Conservation (phyloP, 2,113 vertebrate species). For the Callopanchax toddi region DNA sequence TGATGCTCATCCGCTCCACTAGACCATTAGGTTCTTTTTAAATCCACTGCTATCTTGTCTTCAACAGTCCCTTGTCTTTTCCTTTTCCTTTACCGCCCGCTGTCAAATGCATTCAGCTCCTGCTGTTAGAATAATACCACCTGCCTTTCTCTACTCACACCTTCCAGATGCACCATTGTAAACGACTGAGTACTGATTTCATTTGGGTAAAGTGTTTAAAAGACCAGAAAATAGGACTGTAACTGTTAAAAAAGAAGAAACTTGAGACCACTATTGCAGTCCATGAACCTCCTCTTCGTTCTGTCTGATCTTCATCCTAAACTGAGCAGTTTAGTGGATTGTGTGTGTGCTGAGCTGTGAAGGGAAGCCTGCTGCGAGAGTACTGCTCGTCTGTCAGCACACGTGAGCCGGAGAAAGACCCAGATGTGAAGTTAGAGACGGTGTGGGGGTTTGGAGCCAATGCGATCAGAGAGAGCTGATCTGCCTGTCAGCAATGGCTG, state of each 20-base stretch:
- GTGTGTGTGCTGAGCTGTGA: slow-evolving; percentile 40
- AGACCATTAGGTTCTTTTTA: slow-evolving; percentile 55
- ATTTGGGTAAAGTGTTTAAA: neutral
- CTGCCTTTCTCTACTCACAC: slow-evolving; percentile 28
- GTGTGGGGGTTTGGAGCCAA: slow-evolving; percentile 55
- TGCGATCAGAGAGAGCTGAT: slow-evolving; percentile 72
- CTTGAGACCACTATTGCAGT: slow-evolving; percentile 41
- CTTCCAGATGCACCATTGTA: slow-evolving; percentile 11
- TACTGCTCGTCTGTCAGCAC: slow-evolving; percentile 73
- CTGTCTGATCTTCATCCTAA: slow-evolving; percentile 37
- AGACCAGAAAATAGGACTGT: neutral
- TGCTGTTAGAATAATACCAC: slow-evolving; percentile 42
- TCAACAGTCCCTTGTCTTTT: slow-evolving; percentile 28
- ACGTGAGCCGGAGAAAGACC: slow-evolving; percentile 75
- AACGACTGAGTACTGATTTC: neutral
- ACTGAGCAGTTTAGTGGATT: slow-evolving; percentile 1
- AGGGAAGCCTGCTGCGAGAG: slow-evolving; percentile 66
- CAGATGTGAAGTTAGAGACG: slow-evolving; percentile 73
- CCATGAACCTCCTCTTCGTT: slow-evolving; percentile 8
- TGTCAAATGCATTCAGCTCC: slow-evolving; percentile 48
- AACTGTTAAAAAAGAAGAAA: slow-evolving; percentile 22
- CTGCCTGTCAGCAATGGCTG: slow-evolving; percentile 67
- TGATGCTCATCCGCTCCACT: slow-evolving; percentile 52
- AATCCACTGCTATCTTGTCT: slow-evolving; percentile 45
- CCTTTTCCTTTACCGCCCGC: slow-evolving; percentile 43